Evolutionary conservation across 2,888 invertebrate genomes (phyloP).

Genomic region (Carpatolechia fugitivella): DNA sequence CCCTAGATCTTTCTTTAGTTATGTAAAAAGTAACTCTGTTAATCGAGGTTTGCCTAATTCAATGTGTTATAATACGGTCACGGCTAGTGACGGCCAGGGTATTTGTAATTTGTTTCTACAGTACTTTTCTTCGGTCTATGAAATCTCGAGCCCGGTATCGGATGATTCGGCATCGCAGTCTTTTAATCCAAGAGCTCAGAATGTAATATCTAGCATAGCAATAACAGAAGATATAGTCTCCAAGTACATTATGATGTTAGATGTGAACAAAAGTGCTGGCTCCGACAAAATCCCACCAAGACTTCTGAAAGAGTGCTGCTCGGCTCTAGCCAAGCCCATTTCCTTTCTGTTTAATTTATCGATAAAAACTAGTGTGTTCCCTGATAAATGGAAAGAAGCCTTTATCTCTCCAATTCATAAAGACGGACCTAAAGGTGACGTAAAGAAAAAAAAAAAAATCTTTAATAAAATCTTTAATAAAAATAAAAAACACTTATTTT

Average conservation of each 20-base stretch:
- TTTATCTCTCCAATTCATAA: slow-evolving; percentile 12
- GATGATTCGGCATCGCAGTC: background rate
- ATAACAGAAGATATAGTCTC: background rate
- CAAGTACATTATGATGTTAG: background rate
- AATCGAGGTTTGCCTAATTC: background rate
- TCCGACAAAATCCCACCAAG: background rate
- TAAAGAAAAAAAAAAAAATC: too few relatives aligned
- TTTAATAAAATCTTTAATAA: too few relatives aligned
- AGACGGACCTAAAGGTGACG: background rate
- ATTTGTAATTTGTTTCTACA: too few relatives aligned
- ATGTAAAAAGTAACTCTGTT: background rate
- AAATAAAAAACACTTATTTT: too few relatives aligned
- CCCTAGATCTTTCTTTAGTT: background rate
- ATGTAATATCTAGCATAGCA: background rate
- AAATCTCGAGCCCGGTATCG: background rate
- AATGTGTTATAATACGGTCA: background rate
- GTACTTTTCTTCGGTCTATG: slow-evolving; percentile 4
- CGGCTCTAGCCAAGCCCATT: background rate
- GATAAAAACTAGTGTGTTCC: background rate
- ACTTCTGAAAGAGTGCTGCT: background rate
- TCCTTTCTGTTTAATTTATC: background rate
- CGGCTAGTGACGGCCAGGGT: background rate
- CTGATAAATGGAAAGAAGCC: background rate
- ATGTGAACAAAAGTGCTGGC: background rate
- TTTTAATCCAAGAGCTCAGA: background rate